Evolutionary conservation across 1,140 invertebrate species (phyloP).

Genomic region (Bombus balteatus): DNA sequence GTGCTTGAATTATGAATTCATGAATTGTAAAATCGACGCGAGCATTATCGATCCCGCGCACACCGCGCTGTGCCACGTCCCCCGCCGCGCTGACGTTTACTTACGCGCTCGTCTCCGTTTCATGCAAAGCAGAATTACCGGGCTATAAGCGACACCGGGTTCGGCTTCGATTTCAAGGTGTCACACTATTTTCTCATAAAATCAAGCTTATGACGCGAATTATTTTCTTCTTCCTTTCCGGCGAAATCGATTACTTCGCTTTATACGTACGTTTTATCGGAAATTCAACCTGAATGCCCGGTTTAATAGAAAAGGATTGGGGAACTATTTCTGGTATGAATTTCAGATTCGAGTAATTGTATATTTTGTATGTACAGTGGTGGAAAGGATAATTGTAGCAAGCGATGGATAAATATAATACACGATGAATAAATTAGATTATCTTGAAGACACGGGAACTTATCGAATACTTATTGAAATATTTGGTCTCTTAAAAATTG

Average conservation of each 20-base stretch:
- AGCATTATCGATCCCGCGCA: slow-evolving; percentile 63
- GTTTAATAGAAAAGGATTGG: neutral
- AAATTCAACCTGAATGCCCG: neutral
- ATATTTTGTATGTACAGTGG: neutral
- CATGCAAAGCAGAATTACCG: slow-evolving; percentile 55
- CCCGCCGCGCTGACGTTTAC: slow-evolving; percentile 37
- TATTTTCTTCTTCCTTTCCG: neutral
- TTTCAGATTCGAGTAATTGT: neutral
- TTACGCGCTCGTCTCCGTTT: slow-evolving; percentile 54
- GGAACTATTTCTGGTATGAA: neutral
- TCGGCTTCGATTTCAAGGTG: slow-evolving; percentile 35
- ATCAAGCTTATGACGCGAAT: slow-evolving; percentile 23
- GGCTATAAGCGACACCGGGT: slow-evolving; percentile 52
- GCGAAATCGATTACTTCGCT: neutral
- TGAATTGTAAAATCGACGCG: slow-evolving; percentile 77
- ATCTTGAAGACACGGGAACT: neutral
- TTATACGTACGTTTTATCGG: neutral
- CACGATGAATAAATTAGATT: neutral
- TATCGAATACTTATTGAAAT: too few species aligned
- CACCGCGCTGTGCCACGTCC: neutral
- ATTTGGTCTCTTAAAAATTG: neutral
- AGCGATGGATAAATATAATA: too few species aligned
- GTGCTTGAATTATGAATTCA: slow-evolving; percentile 78
- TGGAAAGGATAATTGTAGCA: too few species aligned
- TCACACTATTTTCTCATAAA: slow-evolving; percentile 36